Percentiles rank a stretch among this genome's conserved stretches.
phyloP scores from a whole-genome alignment of 2,113 vertebrate species.

The Pygoscelis antarcticus region DNA sequence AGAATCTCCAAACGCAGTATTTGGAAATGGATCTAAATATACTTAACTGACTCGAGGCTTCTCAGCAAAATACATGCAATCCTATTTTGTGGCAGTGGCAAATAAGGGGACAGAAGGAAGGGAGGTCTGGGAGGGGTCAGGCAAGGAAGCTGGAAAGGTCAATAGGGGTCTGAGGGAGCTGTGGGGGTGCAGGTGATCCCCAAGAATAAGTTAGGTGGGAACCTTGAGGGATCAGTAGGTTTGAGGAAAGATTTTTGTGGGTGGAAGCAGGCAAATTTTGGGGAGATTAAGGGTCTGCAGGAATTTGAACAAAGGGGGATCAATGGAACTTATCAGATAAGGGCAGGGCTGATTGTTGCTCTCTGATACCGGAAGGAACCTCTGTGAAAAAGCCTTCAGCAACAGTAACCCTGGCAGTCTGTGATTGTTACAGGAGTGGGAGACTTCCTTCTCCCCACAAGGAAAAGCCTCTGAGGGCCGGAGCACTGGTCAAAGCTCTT shows the following conservation, averaged over 20 bases:
- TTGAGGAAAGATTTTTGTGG: background rate
- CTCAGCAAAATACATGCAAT: background rate
- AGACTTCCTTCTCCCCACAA: background rate
- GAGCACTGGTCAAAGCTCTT: background rate
- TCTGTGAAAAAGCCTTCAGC: background rate
- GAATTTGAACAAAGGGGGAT: background rate
- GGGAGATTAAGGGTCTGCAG: background rate
- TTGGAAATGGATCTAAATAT: background rate
- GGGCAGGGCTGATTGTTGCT: background rate
- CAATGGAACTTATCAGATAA: background rate
- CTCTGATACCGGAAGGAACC: background rate
- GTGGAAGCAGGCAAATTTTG: background rate
- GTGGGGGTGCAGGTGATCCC: background rate
- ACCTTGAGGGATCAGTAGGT: background rate
- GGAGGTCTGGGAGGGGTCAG: background rate
- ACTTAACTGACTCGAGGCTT: background rate
- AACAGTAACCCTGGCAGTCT: background rate
- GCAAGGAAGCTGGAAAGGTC: background rate
- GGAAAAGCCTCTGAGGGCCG: background rate
- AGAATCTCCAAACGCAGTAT: background rate
- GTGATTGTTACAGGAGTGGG: background rate
- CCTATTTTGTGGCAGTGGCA: background rate
- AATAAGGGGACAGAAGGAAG: background rate
- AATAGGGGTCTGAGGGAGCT: background rate
- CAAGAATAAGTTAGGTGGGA: background rate